phyloP scores from a whole-genome alignment of 2,888 invertebrate genomes.

The Leptinotarsa tumamoca region DNA sequence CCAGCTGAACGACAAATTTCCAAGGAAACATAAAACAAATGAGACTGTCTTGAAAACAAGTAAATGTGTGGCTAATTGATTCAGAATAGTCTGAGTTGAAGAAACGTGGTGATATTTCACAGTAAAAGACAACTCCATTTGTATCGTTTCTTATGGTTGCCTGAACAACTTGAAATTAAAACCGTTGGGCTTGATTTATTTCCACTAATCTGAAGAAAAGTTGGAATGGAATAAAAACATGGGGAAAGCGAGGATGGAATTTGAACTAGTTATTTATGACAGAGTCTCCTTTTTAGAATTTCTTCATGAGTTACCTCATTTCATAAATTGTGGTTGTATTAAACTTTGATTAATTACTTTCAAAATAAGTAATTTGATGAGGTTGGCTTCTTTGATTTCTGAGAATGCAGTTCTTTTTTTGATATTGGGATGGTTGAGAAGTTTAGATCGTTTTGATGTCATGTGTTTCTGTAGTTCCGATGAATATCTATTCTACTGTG shows the following conservation, averaged over 20 bases:
- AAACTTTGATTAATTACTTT: no score
- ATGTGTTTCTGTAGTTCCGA: no score
- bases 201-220: slow-evolving; percentile 40
- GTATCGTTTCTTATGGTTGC: slow-evolving; percentile 41
- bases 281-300: not conserved
- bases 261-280: not conserved
- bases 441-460: no score
- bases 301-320: no score
- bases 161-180: slow-evolving; percentile 37
- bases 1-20: not conserved
- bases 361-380: no score
- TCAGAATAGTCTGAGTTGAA: slow-evolving; percentile 11
- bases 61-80: not conserved
- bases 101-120: slow-evolving; percentile 39
- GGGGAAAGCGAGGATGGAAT: not conserved
- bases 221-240: slow-evolving; percentile 30
- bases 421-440: no score
- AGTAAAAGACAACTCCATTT: slow-evolving; percentile 43
- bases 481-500: no score
- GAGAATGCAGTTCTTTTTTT: no score
- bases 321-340: no score
- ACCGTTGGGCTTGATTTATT: slow-evolving; percentile 47
- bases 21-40: not conserved
- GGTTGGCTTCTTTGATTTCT: no score
- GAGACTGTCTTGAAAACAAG: not conserved